Percentiles rank a stretch among this genome's conserved stretches.
phyloP scores from a whole-genome alignment of 2,797 vertebrate genomes.

The Xenentodon cancila region DNA sequence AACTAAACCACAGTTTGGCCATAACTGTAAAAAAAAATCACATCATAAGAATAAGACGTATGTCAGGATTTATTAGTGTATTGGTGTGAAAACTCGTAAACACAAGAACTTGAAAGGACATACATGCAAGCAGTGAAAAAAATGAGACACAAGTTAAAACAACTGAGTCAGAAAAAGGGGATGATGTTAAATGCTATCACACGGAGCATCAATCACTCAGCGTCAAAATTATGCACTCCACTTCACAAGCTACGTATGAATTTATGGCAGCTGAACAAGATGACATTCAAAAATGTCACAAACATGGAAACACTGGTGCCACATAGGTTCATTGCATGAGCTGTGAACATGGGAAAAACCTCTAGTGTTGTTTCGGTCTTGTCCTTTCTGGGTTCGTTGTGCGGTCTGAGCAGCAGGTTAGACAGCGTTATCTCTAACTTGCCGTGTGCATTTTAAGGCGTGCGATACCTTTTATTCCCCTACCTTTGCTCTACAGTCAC shows the following conservation, averaged over 20 bases:
- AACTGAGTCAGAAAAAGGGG: constrained; percentile 46
- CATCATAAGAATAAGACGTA: not conserved
- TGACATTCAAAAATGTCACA: constrained; percentile 64
- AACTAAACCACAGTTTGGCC: constrained; percentile 1
- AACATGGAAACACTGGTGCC: constrained; percentile 7
- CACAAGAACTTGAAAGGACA: constrained; percentile 10
- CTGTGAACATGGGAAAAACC: not conserved
- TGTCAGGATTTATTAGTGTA: not conserved
- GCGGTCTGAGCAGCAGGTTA: constrained; percentile 6
- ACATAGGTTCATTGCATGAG: constrained; percentile 10
- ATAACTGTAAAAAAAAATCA: not conserved
- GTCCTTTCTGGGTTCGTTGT: constrained; percentile 17
- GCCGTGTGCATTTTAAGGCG: constrained; percentile 7
- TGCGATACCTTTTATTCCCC: constrained; percentile 31
- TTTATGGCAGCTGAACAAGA: constrained; percentile 42
- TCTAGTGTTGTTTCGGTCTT: constrained; percentile 15
- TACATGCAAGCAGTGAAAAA: constrained; percentile 14
- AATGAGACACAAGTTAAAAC: constrained; percentile 10
- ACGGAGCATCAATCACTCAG: constrained; percentile 48
- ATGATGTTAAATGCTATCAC: constrained; percentile 43
- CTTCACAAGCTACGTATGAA: constrained; percentile 43
- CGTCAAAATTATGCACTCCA: constrained; percentile 51
- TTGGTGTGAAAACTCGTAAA: not conserved
- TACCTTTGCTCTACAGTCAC: constrained; percentile 11
- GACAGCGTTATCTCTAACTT: constrained; percentile 13